phyloP scores from a whole-genome alignment of 2,113 vertebrate species.

The Dipodomys stephensi region DNA sequence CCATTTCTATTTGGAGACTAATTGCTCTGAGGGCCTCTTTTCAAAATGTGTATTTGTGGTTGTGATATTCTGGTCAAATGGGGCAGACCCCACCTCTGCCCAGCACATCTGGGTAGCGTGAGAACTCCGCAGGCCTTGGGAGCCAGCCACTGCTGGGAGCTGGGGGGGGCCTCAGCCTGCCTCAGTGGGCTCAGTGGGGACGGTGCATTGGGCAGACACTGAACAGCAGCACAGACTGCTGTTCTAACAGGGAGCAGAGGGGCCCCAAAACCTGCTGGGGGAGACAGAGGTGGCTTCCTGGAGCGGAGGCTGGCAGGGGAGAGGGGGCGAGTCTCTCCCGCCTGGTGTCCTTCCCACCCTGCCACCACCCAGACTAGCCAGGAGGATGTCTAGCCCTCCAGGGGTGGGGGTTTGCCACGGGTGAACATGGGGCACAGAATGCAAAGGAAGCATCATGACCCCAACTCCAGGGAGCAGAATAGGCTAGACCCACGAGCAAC shows the following conservation, averaged over 20 bases:
- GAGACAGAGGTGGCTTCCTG: neutral
- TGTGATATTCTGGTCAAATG: neutral
- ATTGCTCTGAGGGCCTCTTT: slow-evolving; percentile 31
- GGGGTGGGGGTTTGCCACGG: no score
- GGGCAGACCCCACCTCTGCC: neutral
- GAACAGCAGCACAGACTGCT: neutral
- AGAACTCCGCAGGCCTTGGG: neutral
- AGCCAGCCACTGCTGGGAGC: neutral
- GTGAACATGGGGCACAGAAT: fast-evolving
- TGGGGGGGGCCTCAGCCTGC: no score
- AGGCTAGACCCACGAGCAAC: neutral
- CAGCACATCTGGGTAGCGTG: neutral
- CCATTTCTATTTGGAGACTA: slow-evolving; percentile 27
- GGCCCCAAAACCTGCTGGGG: neutral
- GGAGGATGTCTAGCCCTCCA: neutral
- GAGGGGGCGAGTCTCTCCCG: no score
- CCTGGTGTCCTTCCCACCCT: no score
- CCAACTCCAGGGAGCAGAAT: neutral
- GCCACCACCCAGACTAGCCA: neutral
- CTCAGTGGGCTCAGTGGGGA: no score
- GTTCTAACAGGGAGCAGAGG: neutral
- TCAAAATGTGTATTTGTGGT: slow-evolving; percentile 7
- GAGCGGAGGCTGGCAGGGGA: neutral
- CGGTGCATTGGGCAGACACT: neutral
- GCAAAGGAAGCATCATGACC: neutral